A percentile compares a stretch with the other conserved stretches of the same genome.
phyloP scores from a whole-genome alignment of 2,797 vertebrate species.

The Lithobates sylvaticus region DNA sequence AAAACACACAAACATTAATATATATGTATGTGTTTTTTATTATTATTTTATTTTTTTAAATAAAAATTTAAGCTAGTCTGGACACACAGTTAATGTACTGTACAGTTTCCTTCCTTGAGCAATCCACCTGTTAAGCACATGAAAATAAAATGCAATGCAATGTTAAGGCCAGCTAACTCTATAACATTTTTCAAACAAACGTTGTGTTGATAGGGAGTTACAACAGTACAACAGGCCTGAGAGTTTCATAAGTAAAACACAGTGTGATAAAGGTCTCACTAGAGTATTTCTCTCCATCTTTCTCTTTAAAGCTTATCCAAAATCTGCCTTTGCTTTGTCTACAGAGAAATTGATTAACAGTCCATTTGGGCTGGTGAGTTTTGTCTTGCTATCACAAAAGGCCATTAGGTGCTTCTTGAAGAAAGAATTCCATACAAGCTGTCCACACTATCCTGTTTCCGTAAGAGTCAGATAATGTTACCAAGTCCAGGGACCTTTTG shows the following conservation, averaged over 20 bases:
- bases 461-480: constrained; percentile 45
- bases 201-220: neutral
- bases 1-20: too few species aligned
- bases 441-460: constrained; percentile 39
- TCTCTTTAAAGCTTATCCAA: neutral
- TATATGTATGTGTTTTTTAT: too few species aligned
- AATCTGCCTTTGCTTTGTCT: constrained; percentile 6
- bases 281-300: neutral
- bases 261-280: neutral
- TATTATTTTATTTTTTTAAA: too few species aligned
- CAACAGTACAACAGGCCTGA: neutral
- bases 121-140: too few species aligned
- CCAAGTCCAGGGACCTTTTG: constrained; percentile 47
- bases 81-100: too few species aligned
- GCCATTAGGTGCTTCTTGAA: constrained; percentile 25
- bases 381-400: neutral
- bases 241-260: neutral
- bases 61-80: too few species aligned
- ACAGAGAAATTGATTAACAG: constrained; percentile 13
- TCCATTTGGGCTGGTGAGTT: constrained; percentile 1
- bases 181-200: too few species aligned
- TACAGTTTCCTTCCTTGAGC: too few species aligned
- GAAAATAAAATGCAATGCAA: too few species aligned
- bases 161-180: too few species aligned
- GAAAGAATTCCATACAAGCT: constrained; percentile 32